Base-by-base conservation (phyloP, 2,888 invertebrate species). In the Euphydryas editha region DNA sequence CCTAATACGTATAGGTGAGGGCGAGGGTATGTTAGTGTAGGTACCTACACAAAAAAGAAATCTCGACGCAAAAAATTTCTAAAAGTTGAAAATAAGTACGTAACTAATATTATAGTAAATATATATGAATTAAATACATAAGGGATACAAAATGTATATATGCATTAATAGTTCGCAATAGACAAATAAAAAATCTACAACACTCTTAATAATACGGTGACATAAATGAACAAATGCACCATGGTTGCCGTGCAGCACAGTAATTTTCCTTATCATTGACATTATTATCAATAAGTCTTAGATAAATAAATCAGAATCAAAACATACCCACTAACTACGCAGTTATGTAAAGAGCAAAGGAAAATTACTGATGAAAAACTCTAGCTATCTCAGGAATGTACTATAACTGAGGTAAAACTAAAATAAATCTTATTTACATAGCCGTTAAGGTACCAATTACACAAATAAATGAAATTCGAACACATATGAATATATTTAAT, bases 301-400 rank as follows among this genome's bases (percentile, higher is more conserved):
- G n/a, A 46, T 42, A 30, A 21, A 42, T 17, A 56, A 20, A 18
- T 44, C 13, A 15, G 13, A 6, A 30, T 21, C 39, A 21, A 56
- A 49, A 49, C 15, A 51, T 4, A 30, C n/a, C n/a, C n/a, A 17
- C 11, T n/a, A 54, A 64, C 54, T 68, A 60, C 64, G 67, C 67
- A 68, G 21, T 60, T 60, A 24, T 55, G 58, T 59, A 44, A 44
- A 57, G 18, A 62, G 37, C 59, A 11, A 18, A 39, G 67, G 63
- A 68, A 68, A 68, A 60, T 68, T 60, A 59, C 67, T 18, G 60
- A 47, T 47, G 24, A 55, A 30, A 60, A 60, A 60, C 18, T 65
- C 60, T 60, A 49, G 65, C 18, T 61, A 56, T 49, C 61, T 56
- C 30, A 8, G 13, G 39, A 65, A 65, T 55, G 18, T 36, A 20